These are phyloP conservation scores for Ochropleura plecta DNA, from an alignment of 2,888 invertebrate species.

Conservation along the genomic window DNA sequence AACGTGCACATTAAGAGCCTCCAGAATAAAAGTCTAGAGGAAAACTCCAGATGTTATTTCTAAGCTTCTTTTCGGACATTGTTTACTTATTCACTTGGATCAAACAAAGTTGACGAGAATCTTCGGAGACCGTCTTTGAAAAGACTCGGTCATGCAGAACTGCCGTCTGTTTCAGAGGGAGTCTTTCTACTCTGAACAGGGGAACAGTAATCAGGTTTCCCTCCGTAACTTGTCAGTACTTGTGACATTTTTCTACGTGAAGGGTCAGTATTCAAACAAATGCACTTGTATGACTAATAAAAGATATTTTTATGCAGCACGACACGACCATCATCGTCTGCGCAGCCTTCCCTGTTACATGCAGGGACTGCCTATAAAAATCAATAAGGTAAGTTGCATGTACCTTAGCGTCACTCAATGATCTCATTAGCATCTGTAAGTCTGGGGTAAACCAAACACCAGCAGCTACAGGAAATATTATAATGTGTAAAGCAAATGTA, in stretches of 20 bases:
- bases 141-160: not conserved
- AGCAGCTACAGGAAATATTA: conserved; percentile 3
- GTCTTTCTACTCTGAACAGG: not conserved
- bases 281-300: not conserved
- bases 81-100: not conserved
- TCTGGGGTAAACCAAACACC: conserved; percentile 19
- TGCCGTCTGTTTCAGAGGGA: not conserved
- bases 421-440: conserved; percentile 2
- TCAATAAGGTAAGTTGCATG: not conserved
- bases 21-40: not conserved
- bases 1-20: too few relatives aligned
- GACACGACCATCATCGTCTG: not conserved
- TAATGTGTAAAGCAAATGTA: too few relatives aligned
- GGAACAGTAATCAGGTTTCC: not conserved
- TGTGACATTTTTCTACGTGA: not conserved
- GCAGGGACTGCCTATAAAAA: not conserved
- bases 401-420: conserved; percentile 4
- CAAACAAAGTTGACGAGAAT: not conserved
- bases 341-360: not conserved
- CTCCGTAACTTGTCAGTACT: not conserved
- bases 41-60: not conserved
- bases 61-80: not conserved
- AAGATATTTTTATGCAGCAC: conserved; percentile 9
- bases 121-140: not conserved
- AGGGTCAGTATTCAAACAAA: not conserved